These are phyloP conservation scores for Lonchura striata DNA, from an alignment of 2,113 vertebrate genomes.

Conservation along the genomic window DNA sequence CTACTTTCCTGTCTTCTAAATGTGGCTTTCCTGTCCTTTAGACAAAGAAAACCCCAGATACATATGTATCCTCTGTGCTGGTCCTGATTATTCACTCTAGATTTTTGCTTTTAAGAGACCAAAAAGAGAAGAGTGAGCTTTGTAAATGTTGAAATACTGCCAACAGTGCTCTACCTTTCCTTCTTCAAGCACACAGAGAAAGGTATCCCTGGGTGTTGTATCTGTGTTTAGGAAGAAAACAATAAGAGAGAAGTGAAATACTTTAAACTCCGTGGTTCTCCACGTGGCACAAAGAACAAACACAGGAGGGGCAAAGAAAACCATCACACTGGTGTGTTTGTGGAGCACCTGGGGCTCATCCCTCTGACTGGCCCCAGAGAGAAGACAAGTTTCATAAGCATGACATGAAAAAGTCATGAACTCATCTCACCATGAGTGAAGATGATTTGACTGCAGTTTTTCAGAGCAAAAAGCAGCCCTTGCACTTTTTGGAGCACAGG, in stretches of 20 bases:
- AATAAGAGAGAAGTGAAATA: background rate
- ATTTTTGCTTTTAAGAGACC: background rate
- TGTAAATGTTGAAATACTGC: background rate
- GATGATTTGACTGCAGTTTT: background rate
- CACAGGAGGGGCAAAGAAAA: background rate
- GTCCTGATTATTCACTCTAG: background rate
- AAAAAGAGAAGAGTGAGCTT: background rate
- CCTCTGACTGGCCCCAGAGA: background rate
- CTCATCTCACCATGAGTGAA: background rate
- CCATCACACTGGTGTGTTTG: background rate
- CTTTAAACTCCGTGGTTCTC: background rate
- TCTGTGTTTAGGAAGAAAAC: background rate
- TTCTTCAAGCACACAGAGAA: background rate
- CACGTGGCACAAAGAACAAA: background rate
- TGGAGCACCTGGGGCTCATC: background rate
- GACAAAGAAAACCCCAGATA: background rate
- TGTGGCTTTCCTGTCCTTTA: background rate
- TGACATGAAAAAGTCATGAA: fast-evolving
- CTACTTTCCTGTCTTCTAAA: background rate
- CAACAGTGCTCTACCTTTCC: background rate
- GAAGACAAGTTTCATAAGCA: background rate
- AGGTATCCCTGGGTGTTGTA: background rate
- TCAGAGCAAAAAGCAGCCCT: background rate
- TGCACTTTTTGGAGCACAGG: background rate
- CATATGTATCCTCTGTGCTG: background rate